These are phyloP conservation scores for Hypselothyrea guttata DNA, from an alignment of 2,888 invertebrate species.

Conservation along the genomic window DNA sequence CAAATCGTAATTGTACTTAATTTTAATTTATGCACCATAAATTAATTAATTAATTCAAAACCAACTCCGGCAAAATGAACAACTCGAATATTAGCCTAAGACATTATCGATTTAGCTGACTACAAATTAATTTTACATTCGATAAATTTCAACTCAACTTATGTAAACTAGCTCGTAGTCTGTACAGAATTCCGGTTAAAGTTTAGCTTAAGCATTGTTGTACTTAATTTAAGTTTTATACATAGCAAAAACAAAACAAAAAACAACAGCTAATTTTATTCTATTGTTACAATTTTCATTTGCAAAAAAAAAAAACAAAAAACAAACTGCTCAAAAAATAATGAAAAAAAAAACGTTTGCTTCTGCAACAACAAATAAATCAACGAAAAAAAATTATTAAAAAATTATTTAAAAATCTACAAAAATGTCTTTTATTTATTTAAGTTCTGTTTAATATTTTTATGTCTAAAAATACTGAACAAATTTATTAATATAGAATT, in stretches of 20 bases:
- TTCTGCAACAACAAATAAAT: slow-evolving; percentile 6
- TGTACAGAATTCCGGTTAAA: slow-evolving; percentile 67
- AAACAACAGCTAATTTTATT: too few species aligned
- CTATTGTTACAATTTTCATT: neutral
- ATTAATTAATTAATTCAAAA: slow-evolving; percentile 24
- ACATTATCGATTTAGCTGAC: slow-evolving; percentile 9
- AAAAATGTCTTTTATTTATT: too few species aligned
- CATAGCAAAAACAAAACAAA: neutral
- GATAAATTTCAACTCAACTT: too few species aligned
- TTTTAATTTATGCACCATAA: too few species aligned
- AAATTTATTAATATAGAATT: too few species aligned
- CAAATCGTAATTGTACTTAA: slow-evolving; percentile 53
- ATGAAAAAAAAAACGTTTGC: slow-evolving; percentile 2
- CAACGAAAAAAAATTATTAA: slow-evolving; percentile 2
- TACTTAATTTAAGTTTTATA: slow-evolving; percentile 53
- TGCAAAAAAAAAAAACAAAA: neutral
- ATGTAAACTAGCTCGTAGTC: slow-evolving; percentile 17
- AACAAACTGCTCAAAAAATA: neutral
- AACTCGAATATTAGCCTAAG: slow-evolving; percentile 48
- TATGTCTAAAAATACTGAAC: too few species aligned
- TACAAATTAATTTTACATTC: neutral
- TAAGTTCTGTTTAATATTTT: too few species aligned
- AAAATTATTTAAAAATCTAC: too few species aligned
- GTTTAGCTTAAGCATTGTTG: slow-evolving; percentile 69
- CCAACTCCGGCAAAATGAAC: slow-evolving; percentile 37